Evolutionary conservation across 2,797 vertebrate species (phyloP), one percentile per base, ranked within the genome.

Genomic region (Manis javanica): DNA sequence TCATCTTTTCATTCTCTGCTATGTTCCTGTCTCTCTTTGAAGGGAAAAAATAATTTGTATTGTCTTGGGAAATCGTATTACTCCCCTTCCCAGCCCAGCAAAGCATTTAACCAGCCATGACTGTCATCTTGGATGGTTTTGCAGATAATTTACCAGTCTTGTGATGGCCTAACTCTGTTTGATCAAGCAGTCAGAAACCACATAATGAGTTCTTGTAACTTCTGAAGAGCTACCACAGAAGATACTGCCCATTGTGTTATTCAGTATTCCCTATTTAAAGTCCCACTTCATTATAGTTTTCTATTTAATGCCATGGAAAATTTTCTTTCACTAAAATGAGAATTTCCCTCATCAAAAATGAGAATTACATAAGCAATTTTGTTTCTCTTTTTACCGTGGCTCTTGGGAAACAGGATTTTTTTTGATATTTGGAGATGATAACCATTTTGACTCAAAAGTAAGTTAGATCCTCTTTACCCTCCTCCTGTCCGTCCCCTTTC

Each of bases 271-370:
- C 53, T 86, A 78, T 29, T 90, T 68, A 77, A 96, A 97, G 37
- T 84, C 37, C 59, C 39, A 37, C 68, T 87, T 93, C 88, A 90
- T 95, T 96, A 72, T 46, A 72, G 87, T 94, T 95, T 69, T 87
- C 68, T 85, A 39, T 75, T 61, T 83, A 34, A 39, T 84, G 84
- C 87, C 91, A 69, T 87, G 74, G 91, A 89, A 90, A 92, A 12
- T 94, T 59, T 93, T 86, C 61, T 96, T 37, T 96, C 46, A 59
- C 53, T 74, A 69, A 83, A 93, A 74, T n/a, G 34, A 78, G 77
- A 74, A 29, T 92, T 95, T 85, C 46, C 81, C 63, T 85, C 90
- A 61, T 90, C 23, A 92, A 75, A 94, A 95, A n/a, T 55, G 69
- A 94, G 68, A 79, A 71, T 97, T 86, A 66, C 13, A 3, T 24